Evolutionary conservation across 2,888 invertebrate species (phyloP).

Genomic region (Agrochola lota): DNA sequence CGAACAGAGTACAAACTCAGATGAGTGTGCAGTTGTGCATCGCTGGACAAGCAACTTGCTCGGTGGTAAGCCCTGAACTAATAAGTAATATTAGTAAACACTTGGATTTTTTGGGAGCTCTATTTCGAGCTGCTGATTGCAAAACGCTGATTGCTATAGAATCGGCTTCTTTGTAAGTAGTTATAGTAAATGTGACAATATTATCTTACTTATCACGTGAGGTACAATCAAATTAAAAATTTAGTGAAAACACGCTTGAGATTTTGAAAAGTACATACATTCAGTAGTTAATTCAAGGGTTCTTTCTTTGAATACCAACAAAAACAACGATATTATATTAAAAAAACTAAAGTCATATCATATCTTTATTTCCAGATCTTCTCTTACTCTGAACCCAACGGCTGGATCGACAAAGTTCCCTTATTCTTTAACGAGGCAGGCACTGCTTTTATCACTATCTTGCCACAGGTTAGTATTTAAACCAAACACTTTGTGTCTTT

Average conservation of each 20-base stretch:
- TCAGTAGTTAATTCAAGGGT: background rate
- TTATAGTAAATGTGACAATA: background rate
- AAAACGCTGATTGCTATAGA: background rate
- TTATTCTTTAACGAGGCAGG: slow-evolving; percentile 93
- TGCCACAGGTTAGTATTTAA: slow-evolving; percentile 90
- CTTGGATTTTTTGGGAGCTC: background rate
- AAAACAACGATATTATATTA: background rate
- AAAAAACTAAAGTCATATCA: background rate
- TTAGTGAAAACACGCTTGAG: background rate
- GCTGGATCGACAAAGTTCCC: slow-evolving; percentile 95
- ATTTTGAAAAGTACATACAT: background rate
- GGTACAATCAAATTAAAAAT: background rate
- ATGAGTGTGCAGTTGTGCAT: slow-evolving; percentile 90
- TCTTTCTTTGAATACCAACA: background rate
- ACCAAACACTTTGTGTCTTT: background rate
- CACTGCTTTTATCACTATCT: slow-evolving; percentile 92
- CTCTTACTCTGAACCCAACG: slow-evolving; percentile 86
- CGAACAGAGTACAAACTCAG: slow-evolving; percentile 96
- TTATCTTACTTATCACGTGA: too few species aligned
- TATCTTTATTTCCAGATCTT: slow-evolving; percentile 83
- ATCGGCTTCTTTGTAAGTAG: background rate
- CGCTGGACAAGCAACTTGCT: slow-evolving; percentile 77
- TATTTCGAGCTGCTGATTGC: background rate
- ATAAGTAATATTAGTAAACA: background rate
- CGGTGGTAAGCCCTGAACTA: slow-evolving; percentile 70